phyloP scores from a whole-genome alignment of 2,113 vertebrate genomes.

The Strigops habroptila region DNA sequence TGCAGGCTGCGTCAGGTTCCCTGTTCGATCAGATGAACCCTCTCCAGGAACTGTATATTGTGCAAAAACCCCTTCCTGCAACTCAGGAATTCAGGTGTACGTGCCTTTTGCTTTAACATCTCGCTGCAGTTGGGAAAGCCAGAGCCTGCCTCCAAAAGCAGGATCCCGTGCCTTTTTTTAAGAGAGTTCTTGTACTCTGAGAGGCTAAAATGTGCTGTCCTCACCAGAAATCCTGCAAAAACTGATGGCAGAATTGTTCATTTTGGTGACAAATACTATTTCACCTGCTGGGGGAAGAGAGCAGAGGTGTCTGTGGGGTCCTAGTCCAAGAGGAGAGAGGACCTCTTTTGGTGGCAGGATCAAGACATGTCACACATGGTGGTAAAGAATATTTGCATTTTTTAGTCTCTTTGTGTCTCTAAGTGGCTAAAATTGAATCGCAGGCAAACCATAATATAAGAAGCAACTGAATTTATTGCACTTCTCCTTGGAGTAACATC shows the following conservation, averaged over 20 bases:
- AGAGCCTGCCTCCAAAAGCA: background rate
- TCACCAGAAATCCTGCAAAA: background rate
- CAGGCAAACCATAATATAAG: background rate
- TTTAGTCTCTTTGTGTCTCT: background rate
- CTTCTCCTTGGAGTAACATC: background rate
- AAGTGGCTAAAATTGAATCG: background rate
- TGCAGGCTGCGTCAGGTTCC: background rate
- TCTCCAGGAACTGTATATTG: background rate
- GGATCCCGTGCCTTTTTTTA: background rate
- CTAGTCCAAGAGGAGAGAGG: background rate
- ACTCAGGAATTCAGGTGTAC: background rate
- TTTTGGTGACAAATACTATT: background rate
- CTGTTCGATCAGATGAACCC: background rate
- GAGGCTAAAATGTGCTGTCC: background rate
- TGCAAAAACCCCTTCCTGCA: background rate
- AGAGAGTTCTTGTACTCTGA: background rate
- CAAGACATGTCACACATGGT: background rate
- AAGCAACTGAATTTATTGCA: background rate
- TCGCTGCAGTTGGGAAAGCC: background rate
- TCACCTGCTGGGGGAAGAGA: background rate
- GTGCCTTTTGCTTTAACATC: background rate
- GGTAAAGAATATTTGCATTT: background rate
- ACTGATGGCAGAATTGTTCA: background rate
- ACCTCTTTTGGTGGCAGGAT: background rate
- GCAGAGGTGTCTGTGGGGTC: accelerated